A percentile compares a stretch with the other conserved stretches of the same genome.
Conservation (phyloP, 2,888 invertebrate genomes). For the Heteropelma amictum region DNA sequence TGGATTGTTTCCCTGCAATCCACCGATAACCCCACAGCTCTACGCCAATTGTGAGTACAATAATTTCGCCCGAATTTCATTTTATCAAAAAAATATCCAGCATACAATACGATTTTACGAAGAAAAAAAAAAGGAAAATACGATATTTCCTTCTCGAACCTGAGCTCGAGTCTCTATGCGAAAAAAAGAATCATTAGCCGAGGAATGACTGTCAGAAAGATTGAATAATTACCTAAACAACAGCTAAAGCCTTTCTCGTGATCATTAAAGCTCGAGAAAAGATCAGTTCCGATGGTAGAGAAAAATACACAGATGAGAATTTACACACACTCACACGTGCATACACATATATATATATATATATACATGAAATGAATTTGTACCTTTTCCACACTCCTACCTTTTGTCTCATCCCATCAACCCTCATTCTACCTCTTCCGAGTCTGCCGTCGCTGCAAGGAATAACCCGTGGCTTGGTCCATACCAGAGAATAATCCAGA, state of each 20-base stretch:
- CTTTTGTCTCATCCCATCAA: neutral
- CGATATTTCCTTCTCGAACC: too few relatives aligned
- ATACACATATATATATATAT: neutral
- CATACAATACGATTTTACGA: neutral
- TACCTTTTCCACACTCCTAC: constrained; percentile 6
- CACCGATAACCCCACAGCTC: constrained; percentile 83
- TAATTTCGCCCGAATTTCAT: neutral
- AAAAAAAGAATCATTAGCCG: neutral
- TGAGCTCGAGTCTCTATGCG: neutral
- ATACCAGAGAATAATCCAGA: constrained; percentile 17
- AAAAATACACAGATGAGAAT: too few relatives aligned
- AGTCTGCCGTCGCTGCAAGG: constrained; percentile 34
- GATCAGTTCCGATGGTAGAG: too few relatives aligned
- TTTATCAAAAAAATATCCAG: constrained; percentile 7
- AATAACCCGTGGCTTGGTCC: constrained; percentile 35
- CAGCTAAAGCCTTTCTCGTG: too few relatives aligned
- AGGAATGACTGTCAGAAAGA: neutral
- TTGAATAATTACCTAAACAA: constrained; percentile 12
- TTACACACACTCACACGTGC: neutral
- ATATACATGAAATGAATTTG: neutral
- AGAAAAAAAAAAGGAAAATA: neutral
- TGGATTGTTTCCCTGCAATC: constrained; percentile 82
- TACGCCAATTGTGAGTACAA: constrained; percentile 82
- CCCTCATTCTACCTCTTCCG: neutral
- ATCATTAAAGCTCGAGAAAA: too few relatives aligned